phyloP scores from a whole-genome alignment of 1,140 invertebrate species.

The Pteromalus puparum region DNA sequence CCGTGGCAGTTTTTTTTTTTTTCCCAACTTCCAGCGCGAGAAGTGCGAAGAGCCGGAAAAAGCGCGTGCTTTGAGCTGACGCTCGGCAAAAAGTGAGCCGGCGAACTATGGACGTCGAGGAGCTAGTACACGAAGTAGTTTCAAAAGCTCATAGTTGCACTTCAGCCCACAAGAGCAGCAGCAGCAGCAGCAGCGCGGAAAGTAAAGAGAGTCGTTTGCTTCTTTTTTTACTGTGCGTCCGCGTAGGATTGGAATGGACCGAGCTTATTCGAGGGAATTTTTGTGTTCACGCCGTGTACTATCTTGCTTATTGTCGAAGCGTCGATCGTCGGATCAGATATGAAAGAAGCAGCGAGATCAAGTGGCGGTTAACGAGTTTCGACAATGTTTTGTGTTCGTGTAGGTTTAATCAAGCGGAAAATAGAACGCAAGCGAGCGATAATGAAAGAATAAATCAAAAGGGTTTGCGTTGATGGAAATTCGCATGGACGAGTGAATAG shows the following conservation, averaged over 20 bases:
- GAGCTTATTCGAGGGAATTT: too few species aligned
- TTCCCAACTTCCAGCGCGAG: neutral
- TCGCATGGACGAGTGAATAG: neutral
- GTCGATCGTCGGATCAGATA: neutral
- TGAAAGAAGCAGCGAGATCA: neutral
- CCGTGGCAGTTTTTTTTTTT: neutral
- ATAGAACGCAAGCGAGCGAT: neutral
- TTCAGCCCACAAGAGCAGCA: too few species aligned
- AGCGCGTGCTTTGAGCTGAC: neutral
- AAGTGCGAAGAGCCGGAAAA: neutral
- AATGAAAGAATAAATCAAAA: slow-evolving; percentile 32
- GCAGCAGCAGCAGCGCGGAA: too few species aligned
- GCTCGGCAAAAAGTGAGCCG: too few species aligned
- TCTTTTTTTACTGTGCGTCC: too few species aligned
- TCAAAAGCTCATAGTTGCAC: too few species aligned
- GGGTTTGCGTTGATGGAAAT: neutral
- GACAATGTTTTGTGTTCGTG: neutral
- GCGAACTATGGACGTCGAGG: too few species aligned
- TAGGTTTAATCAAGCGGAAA: slow-evolving; percentile 4
- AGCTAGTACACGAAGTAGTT: too few species aligned
- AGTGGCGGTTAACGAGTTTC: neutral
- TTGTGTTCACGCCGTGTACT: too few species aligned
- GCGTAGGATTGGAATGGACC: too few species aligned
- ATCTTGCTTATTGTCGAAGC: too few species aligned
- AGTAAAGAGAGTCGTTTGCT: too few species aligned